A percentile compares a stretch with the other conserved stretches of the same genome.
Conservation (phyloP, 1,140 invertebrate species). For the Heterodera carotae region DNA sequence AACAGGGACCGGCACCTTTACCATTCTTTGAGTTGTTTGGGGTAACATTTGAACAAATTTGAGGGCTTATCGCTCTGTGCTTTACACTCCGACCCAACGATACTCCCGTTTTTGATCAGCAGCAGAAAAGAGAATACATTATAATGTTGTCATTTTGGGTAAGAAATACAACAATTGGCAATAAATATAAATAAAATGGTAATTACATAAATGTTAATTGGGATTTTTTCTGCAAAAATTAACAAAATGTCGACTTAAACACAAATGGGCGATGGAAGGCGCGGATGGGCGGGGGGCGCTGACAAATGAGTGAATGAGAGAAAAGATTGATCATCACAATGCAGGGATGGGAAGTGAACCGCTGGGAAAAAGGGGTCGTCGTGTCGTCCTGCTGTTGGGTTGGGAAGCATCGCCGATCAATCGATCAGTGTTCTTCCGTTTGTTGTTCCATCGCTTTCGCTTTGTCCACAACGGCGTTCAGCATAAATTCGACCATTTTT, state of each 20-base stretch:
- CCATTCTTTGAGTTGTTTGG: background rate
- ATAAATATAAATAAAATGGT: background rate
- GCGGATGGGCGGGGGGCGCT: too few species aligned
- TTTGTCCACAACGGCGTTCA: background rate
- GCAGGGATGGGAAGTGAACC: background rate
- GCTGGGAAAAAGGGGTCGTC: background rate
- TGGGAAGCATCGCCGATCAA: background rate
- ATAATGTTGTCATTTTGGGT: background rate
- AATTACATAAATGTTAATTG: background rate
- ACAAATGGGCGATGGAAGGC: background rate
- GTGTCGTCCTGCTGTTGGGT: background rate
- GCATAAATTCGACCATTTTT: background rate
- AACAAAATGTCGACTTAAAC: constrained; percentile 1
- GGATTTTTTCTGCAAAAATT: background rate
- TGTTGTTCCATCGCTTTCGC: background rate
- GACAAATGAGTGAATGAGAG: too few species aligned
- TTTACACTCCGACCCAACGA: constrained; percentile 38
- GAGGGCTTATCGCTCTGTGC: constrained; percentile 40
- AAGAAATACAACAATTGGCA: background rate
- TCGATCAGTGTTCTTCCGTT: background rate
- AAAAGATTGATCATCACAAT: background rate
- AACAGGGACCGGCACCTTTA: constrained; percentile 8
- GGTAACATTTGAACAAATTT: background rate
- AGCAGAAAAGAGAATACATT: constrained; percentile 10
- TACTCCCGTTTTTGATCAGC: constrained; percentile 46